phyloP scores from a whole-genome alignment of 2,113 vertebrate genomes.

The Cyprinodon brontotheroides region DNA sequence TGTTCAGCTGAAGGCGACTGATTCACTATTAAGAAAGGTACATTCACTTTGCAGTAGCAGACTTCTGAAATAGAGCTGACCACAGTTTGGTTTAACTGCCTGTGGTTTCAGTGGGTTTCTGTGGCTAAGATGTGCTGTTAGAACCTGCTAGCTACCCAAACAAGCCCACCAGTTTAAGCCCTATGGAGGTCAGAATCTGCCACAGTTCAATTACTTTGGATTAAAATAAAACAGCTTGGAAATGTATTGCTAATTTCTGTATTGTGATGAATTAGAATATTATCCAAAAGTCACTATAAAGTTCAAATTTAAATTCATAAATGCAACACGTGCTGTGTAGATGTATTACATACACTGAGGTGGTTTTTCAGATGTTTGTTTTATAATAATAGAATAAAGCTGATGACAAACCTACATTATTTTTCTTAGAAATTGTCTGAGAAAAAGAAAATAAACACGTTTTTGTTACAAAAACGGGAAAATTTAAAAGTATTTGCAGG shows the following conservation, averaged over 20 bases:
- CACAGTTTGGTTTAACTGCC: neutral
- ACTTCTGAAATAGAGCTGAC: neutral
- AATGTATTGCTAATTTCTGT: neutral
- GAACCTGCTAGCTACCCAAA: conserved; percentile 9
- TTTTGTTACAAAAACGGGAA: neutral
- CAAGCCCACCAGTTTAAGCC: neutral
- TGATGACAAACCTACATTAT: neutral
- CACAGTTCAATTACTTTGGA: neutral
- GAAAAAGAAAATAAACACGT: neutral
- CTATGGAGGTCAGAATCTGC: neutral
- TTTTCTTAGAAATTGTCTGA: neutral
- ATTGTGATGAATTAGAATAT: neutral
- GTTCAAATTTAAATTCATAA: neutral
- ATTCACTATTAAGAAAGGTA: neutral
- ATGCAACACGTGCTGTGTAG: neutral
- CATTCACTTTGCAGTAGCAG: neutral
- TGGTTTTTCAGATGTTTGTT: neutral
- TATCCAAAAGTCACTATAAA: neutral
- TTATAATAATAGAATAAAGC: no score
- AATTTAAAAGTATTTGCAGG: neutral
- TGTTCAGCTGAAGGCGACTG: neutral
- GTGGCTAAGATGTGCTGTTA: conserved; percentile 11
- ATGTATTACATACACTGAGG: neutral
- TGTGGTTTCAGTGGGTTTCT: neutral
- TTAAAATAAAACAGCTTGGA: neutral